Percentiles rank a stretch among this genome's conserved stretches.
These are phyloP conservation scores for Phrynocephalus vlangalii DNA, from an alignment of 2,797 vertebrate species.

Conservation along the genomic window DNA sequence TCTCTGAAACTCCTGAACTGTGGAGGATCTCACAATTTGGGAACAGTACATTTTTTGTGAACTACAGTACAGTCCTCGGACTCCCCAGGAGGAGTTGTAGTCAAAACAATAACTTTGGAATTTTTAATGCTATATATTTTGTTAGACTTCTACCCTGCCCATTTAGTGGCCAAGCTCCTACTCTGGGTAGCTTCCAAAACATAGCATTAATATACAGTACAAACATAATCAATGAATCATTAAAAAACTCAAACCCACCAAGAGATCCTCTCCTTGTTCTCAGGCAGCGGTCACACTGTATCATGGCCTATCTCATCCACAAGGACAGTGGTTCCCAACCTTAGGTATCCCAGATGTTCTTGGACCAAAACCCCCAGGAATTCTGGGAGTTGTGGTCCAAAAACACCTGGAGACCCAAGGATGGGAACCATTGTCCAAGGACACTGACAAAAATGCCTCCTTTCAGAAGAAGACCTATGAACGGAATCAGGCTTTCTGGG, in stretches of 20 bases:
- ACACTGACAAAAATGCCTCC: neutral
- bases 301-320: neutral
- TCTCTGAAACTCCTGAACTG: neutral
- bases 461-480: neutral
- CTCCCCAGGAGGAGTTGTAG: neutral
- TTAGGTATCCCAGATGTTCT: too few relatives aligned
- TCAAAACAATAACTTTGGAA: neutral
- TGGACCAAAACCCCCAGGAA: too few relatives aligned
- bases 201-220: too few relatives aligned
- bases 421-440: neutral
- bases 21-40: neutral
- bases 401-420: too few relatives aligned
- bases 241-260: too few relatives aligned
- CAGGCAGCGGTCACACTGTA: too few relatives aligned
- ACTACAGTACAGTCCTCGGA: neutral
- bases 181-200: too few relatives aligned
- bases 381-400: too few relatives aligned
- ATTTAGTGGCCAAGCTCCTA: too few relatives aligned
- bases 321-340: neutral
- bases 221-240: too few relatives aligned
- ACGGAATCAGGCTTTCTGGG: neutral
- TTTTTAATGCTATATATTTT: neutral
- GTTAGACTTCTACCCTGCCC: too few relatives aligned
- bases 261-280: neutral
- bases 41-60: neutral